Evolutionary conservation across 2,888 invertebrate genomes (phyloP).

Genomic region (Icerya purchasi): DNA sequence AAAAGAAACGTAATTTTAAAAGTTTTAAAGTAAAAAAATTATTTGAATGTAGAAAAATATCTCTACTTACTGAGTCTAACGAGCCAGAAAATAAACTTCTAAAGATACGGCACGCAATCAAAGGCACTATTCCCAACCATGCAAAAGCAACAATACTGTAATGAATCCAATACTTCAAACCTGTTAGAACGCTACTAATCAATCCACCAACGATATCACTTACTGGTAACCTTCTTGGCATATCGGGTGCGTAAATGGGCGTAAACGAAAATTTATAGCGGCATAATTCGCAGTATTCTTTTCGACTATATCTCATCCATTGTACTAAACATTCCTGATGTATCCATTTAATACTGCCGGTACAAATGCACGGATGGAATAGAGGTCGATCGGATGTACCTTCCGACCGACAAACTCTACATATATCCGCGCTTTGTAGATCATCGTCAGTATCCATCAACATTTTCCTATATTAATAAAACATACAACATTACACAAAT

Average conservation of each 20-base stretch:
- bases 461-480: background rate
- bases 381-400: conserved; percentile 75
- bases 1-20: too few relatives aligned
- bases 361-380: conserved; percentile 96
- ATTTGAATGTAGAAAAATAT: too few relatives aligned
- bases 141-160: conserved; percentile 91
- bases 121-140: conserved; percentile 90
- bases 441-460: conserved; percentile 24
- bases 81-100: conserved; percentile 79
- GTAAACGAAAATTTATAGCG: conserved; percentile 88
- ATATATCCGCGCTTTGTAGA: conserved; percentile 61
- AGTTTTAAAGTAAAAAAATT: too few relatives aligned
- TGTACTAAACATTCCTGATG: conserved; percentile 96
- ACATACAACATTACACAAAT: too few relatives aligned
- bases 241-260: conserved; percentile 98
- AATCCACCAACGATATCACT: conserved; percentile 80
- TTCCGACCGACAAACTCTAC: conserved; percentile 92
- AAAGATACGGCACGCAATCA: conserved; percentile 90
- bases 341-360: conserved; percentile 96
- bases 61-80: conserved; percentile 47
- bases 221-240: conserved; percentile 91
- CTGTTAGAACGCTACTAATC: conserved; percentile 68
- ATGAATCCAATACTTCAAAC: conserved; percentile 90
- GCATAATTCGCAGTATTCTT: conserved; percentile 96
- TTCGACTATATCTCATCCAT: conserved; percentile 96